Evolutionary conservation across 1,140 invertebrate species (phyloP), one percentile per base, ranked within the genome.

Genomic region (Zaprionus taronus): DNA sequence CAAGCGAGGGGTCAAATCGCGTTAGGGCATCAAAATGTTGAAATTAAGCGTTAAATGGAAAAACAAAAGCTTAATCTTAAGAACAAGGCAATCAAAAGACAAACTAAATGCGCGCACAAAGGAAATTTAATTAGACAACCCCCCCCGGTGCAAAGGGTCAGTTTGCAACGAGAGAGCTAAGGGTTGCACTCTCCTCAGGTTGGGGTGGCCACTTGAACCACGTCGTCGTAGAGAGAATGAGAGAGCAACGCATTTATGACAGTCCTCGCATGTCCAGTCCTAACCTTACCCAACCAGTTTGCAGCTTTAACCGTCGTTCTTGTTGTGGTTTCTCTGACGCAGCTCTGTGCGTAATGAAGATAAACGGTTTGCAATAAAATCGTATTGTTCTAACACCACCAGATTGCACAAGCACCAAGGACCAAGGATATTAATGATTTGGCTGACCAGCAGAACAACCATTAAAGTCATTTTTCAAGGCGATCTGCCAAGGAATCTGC

Each of bases 1-100:
- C 70, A 31, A 51, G 36, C 22, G 12, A 81, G 80, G 85, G 84
- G 85, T 89, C 84, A 89, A 69, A 87, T 87, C 84, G 72, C 72
- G 81, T 90, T 72, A 84, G 84, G 85, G 55, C 81, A 89, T 90
- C 85, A 74, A 89, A 89, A 90, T 82, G 81, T 63, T 77, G 85
- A 89, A 89, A 89, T 89, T 89, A 89, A 90, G 85, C 85, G 85
- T 89, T 89, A 89, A 89, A 89, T 90, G 64, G 81, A 90, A 90
- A 90, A 89, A 89, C 85, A 89, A 89, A 89, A 85, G 85, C 81
- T 89, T 89, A 90, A 89, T 89, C 85, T 85, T 64, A 81, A 72
- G 81, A 62, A 84, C 84, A 77, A 70, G 85, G 74, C 83, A 61
- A 87, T 87, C 81, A 89, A 89, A 89, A 90, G 84, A 89, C 84